Percentiles rank a stretch among this genome's conserved stretches.
phyloP scores from a whole-genome alignment of 2,888 invertebrate species.

The Cybosia mesomella region DNA sequence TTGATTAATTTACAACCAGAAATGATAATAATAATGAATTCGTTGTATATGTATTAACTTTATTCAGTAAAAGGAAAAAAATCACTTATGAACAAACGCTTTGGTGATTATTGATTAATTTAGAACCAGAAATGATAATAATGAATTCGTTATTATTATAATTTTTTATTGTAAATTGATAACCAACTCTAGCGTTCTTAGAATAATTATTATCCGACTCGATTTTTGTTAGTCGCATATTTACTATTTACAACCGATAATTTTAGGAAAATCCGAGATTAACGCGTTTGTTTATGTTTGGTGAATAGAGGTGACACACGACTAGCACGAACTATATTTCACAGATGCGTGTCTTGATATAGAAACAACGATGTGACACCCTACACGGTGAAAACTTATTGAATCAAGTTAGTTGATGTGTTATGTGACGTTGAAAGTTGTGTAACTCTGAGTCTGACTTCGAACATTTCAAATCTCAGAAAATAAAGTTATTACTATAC shows the following conservation, averaged over 20 bases:
- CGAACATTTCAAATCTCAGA: neutral
- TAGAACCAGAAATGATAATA: neutral
- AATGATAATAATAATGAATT: neutral
- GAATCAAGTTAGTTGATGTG: conserved; percentile 14
- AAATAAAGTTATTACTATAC: neutral
- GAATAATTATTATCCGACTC: neutral
- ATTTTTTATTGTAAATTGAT: neutral
- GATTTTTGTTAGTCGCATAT: too few species aligned
- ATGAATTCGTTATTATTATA: neutral
- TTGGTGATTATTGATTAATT: neutral
- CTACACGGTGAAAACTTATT: conserved; percentile 6
- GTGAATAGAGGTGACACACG: too few species aligned
- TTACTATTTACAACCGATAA: too few species aligned
- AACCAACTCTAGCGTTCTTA: too few species aligned
- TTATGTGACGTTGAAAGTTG: conserved; percentile 9
- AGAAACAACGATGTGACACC: conserved; percentile 7
- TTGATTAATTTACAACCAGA: neutral
- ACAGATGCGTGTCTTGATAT: conserved; percentile 2
- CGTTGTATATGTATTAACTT: too few species aligned
- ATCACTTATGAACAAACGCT: neutral
- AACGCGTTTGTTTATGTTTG: too few species aligned
- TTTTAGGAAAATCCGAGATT: too few species aligned
- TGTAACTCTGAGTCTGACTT: neutral
- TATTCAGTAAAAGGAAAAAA: too few species aligned
- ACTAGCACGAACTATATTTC: neutral